Evolutionary conservation across 1,140 invertebrate genomes (phyloP).

Genomic region (Zelostemma sp.): DNA sequence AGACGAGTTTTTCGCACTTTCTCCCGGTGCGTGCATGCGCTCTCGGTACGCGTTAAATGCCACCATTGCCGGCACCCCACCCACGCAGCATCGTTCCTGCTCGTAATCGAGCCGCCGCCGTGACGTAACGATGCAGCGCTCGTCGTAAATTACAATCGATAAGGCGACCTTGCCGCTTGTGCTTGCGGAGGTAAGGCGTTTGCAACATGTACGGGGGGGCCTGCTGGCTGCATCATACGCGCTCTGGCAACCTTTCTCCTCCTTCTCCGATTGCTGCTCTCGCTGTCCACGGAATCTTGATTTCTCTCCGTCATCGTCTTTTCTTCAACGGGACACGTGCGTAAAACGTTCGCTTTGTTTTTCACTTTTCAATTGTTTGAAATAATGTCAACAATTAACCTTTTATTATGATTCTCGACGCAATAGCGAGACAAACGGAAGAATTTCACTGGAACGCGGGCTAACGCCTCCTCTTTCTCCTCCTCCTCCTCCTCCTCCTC

Average conservation of each 20-base stretch:
- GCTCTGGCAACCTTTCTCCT: conserved; percentile 26
- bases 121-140: conserved; percentile 60
- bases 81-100: conserved; percentile 49
- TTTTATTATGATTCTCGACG: too few species aligned
- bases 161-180: conserved; percentile 61
- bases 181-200: conserved; percentile 46
- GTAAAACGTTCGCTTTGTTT: too few species aligned
- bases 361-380: too few species aligned
- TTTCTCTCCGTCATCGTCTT: too few species aligned
- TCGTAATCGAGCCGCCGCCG: conserved; percentile 51
- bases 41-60: not conserved
- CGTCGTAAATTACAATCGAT: conserved; percentile 65
- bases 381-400: too few species aligned
- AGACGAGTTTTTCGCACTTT: not conserved
- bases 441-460: too few species aligned
- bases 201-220: conserved; percentile 25
- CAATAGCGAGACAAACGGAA: too few species aligned
- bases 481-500: not conserved
- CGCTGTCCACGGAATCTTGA: too few species aligned
- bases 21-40: not conserved
- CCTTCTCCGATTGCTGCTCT: too few species aligned
- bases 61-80: conserved; percentile 2
- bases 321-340: too few species aligned
- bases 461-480: not conserved
- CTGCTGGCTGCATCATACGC: conserved; percentile 11